Percentiles rank a stretch among this genome's conserved stretches.
Evolutionary conservation across 2,113 vertebrate genomes (phyloP).

Genomic region (Podarcis cretensis): DNA sequence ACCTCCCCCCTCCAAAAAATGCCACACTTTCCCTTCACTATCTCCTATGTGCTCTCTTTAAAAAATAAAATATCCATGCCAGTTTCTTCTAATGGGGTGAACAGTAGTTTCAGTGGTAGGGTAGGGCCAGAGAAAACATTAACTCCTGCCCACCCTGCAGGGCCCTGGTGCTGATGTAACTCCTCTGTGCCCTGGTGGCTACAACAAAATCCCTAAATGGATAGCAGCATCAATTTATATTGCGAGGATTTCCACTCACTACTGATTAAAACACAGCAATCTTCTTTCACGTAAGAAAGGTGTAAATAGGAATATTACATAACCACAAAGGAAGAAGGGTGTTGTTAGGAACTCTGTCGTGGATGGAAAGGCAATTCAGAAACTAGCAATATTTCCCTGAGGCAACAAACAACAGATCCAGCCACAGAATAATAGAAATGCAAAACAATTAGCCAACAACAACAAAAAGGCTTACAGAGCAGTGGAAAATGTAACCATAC

Average conservation of each 20-base stretch:
- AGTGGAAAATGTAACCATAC: conserved; percentile 72
- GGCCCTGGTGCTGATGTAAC: neutral
- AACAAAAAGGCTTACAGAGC: conserved; percentile 54
- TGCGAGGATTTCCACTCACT: neutral
- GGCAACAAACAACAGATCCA: conserved; percentile 50
- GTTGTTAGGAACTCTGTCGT: conserved; percentile 20
- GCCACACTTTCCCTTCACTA: neutral
- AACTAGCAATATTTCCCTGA: conserved; percentile 33
- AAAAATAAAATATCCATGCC: neutral
- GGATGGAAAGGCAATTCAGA: conserved; percentile 13
- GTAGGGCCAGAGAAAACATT: neutral
- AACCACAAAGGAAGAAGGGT: neutral
- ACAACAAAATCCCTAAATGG: neutral
- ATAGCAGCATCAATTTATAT: neutral
- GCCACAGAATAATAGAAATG: conserved; percentile 63
- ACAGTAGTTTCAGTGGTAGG: neutral
- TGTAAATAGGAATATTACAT: neutral
- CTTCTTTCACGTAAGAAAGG: neutral
- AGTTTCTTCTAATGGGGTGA: neutral
- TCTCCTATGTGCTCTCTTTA: neutral
- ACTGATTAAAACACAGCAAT: conserved; percentile 8
- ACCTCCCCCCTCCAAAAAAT: neutral
- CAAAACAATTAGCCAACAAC: conserved; percentile 68
- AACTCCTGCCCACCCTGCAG: too few relatives aligned
- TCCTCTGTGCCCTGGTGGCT: neutral